These are phyloP conservation scores for Rotaria magnacalcarata DNA, from an alignment of 2,888 invertebrate species.

Conservation along the genomic window DNA sequence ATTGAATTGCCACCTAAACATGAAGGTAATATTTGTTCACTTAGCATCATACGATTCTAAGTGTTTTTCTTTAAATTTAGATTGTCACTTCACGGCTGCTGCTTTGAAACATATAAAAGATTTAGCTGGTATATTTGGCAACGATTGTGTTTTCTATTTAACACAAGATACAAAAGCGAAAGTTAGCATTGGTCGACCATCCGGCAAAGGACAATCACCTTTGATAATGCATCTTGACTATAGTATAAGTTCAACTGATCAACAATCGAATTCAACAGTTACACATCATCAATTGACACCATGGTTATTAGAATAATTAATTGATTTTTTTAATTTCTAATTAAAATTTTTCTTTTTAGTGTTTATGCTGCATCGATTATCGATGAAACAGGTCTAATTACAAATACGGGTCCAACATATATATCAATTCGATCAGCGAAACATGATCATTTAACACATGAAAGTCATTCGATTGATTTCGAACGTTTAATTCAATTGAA, in stretches of 20 bases:
- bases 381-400: background rate
- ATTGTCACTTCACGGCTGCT: background rate
- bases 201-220: background rate
- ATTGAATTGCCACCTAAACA: background rate
- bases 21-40: background rate
- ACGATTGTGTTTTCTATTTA: background rate
- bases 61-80: background rate
- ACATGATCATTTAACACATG: background rate
- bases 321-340: background rate
- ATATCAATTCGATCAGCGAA: background rate
- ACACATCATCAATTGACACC: background rate
- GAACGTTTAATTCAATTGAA: background rate
- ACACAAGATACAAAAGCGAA: background rate
- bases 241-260: background rate
- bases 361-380: background rate
- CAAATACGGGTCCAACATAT: background rate
- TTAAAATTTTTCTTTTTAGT: background rate
- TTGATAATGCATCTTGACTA: background rate
- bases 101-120: background rate
- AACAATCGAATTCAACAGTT: background rate
- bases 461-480: background rate
- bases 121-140: background rate
- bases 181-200: background rate
- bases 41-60: too few relatives aligned
- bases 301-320: background rate